Base-by-base conservation (phyloP, 2,888 invertebrate species). In the Apamea monoglypha region DNA sequence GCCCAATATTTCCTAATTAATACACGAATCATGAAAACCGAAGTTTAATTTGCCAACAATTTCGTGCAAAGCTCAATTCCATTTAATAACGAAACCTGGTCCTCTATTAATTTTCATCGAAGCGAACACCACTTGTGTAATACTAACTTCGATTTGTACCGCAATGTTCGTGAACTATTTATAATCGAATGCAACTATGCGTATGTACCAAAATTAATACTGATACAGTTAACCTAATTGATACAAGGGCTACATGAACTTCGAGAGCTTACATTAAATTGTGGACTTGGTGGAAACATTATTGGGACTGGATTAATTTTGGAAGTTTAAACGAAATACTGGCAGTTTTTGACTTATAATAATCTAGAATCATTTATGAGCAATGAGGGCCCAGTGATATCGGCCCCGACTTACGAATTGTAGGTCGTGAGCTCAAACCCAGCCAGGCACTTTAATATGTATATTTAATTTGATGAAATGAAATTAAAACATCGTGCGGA, bases 31-130 rank as follows among this genome's bases (percentile, higher is more conserved):
- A 82, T 50, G 36, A 69, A 72, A 70, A 64, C 53, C 7, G 29
- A 56, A 63, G 21, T 47, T n/a, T 69, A 71, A 81, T 69, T 73
- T 6, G n/a, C 61, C 29, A 40, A 67, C 36, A 74, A 74, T 67
- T 76, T 74, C 44, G 50, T 59, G n/a, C 36, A 44, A 61, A 76
- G 47, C 50, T 56, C 36, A 32, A 36, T 82, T 74, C 44, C 67
- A 82, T 82, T 86, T 67, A 59, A 70, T 76, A 64, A 71, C 63
- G 61, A 82, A 81, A 66, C 68, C 50, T 56, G 75, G 47, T 59
- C 63, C 25, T 25, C 44, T 76, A 71, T 71, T 83, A 86, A 86
- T 83, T 86, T 74, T 47, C 74, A 66, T 86, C 40, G 76, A 71
- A 70, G n/a, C 69, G 69, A 50, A 53, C 50, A 59, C 67, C 61